Evolutionary conservation across 2,888 invertebrate species (phyloP).

Genomic region (Lymantria monacha): DNA sequence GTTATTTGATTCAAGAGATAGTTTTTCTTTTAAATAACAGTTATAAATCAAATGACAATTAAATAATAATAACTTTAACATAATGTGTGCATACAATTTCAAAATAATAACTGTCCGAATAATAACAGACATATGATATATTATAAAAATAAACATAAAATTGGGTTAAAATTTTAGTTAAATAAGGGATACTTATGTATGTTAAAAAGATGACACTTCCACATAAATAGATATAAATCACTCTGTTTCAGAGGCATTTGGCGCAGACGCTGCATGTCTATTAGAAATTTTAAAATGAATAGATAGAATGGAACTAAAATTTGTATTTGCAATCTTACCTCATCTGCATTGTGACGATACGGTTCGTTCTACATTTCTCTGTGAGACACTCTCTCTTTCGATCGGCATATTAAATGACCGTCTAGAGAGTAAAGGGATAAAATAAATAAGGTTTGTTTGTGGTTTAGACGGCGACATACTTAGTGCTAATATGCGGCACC

Average conservation of each 20-base stretch:
- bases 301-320: slow-evolving; percentile 61
- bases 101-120: not conserved
- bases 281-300: slow-evolving; percentile 30
- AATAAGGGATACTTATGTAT: slow-evolving; percentile 8
- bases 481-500: slow-evolving; percentile 67
- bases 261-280: slow-evolving; percentile 27
- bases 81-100: slow-evolving; percentile 6
- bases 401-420: slow-evolving; percentile 85
- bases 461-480: slow-evolving; percentile 73
- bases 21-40: not conserved
- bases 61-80: slow-evolving; percentile 1
- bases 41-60: slow-evolving; percentile 1
- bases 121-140: slow-evolving; percentile 27
- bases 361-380: slow-evolving; percentile 82
- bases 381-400: slow-evolving; percentile 81
- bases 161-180: slow-evolving; percentile 21
- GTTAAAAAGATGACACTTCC: slow-evolving; percentile 33
- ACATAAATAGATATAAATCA: slow-evolving; percentile 22
- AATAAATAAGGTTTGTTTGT: slow-evolving; percentile 82
- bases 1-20: not conserved
- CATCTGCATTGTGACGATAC: slow-evolving; percentile 76
- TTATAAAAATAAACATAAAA: slow-evolving; percentile 28
- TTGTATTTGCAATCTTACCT: slow-evolving; percentile 77
- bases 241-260: slow-evolving; percentile 16
- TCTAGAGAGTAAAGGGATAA: slow-evolving; percentile 86